Evolutionary conservation across 2,888 invertebrate species (phyloP), one percentile per base, ranked within the genome.

Genomic region (Agelastica alni): DNA sequence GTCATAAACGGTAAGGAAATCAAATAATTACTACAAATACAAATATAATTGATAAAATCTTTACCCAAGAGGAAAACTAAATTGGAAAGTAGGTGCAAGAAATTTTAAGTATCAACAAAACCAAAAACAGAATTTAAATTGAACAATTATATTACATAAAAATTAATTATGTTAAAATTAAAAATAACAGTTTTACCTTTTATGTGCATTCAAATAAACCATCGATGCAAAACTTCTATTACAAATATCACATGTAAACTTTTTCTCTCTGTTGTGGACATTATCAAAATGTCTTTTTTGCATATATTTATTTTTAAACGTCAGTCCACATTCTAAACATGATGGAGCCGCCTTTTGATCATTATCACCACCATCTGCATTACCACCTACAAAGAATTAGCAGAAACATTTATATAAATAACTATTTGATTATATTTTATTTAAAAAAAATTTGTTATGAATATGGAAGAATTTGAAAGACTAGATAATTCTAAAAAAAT

Each of bases 221-320:
- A 65, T 59, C 13, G 73, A 72, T 1, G 68, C 71, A 57, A 75
- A 75, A 49, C 66, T 65, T 36, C 71, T 68, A 3, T 67, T 65
- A 52, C 74, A 75, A 12, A 65, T 49, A 31, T 74, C 72, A 53
- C 74, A 75, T 44, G 66, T 62, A 51, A 63, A 70, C 16, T 67
- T 67, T 47, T 73, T 75, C 53, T 73, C 73, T 0, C 68, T 71
- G 13, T 70, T 70, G 48, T 75, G 74, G 2, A 75, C 73, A 56
- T 74, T 72, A 20, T 62, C 57, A 6, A 67, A 52, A 47, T 74
- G 74, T 6, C 74, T 55, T 46, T 69, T 69, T 41, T 72, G 56
- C 36, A 73, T 58, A 55, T 72, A 73, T 49, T 69, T 71, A 30
- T 71, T 70, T 22, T 63, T 63, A 48, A 72, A 73, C 2, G 60